These are phyloP conservation scores for Mythimna ferrago DNA, from an alignment of 2,888 invertebrate species.

Conservation along the genomic window DNA sequence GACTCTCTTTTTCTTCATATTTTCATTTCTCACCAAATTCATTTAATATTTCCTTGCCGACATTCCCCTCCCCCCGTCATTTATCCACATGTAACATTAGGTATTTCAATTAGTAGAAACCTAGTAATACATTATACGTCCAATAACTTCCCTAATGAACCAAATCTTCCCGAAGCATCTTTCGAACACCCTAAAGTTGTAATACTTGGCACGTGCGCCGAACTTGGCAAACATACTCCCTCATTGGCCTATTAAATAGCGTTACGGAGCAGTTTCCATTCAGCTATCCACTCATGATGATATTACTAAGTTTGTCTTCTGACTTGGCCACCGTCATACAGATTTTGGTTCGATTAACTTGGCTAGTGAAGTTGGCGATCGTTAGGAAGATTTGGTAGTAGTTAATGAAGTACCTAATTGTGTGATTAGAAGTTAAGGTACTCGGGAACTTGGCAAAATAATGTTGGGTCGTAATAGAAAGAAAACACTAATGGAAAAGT, in stretches of 20 bases:
- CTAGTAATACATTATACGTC: background rate
- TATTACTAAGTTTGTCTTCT: conserved; percentile 55
- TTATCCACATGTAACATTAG: background rate
- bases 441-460: conserved; percentile 17
- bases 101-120: background rate
- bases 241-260: conserved; percentile 52
- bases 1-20: background rate
- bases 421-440: conserved; percentile 4
- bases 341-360: conserved; percentile 49
- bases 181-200: conserved; percentile 27
- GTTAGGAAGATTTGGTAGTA: conserved; percentile 27
- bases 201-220: conserved; percentile 32
- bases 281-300: conserved; percentile 44
- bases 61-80: background rate
- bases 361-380: conserved; percentile 16
- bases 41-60: background rate
- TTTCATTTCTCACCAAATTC: background rate
- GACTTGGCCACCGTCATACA: conserved; percentile 35
- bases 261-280: conserved; percentile 53
- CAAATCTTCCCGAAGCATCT: background rate
- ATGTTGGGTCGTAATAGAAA: background rate
- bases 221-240: conserved; percentile 42
- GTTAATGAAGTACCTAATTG: conserved; percentile 22
- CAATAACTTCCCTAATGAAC: conserved; percentile 27
- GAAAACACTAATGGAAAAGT: conserved; percentile 27